Evolutionary conservation across 2,113 vertebrate species (phyloP), one percentile per base, ranked within the genome.

Genomic region (Eulacestoma nigropectus): DNA sequence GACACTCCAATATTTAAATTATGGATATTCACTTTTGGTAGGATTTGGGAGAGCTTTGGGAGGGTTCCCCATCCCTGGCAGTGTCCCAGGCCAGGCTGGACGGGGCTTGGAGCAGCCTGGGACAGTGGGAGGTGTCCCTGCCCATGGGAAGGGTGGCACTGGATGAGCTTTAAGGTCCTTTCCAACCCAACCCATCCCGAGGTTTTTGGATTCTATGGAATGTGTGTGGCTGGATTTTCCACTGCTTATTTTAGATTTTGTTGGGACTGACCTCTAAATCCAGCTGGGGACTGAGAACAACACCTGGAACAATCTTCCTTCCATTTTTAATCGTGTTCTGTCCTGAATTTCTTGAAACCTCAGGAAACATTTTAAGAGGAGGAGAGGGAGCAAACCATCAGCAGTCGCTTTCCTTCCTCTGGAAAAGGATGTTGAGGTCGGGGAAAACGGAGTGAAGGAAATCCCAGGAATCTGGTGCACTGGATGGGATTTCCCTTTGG

Each of bases 281-380:
- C 64, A 41, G 14, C n/a, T 15, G 42, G 19, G 37, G 42, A 17
- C 21, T 16, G 49, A 41, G 22, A 55, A 30, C 29, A 50, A 17
- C 12, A 26, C 60, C 50, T 33, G 77, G 37, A 64, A 41, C 8
- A 5, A 17, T 16, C 32, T 22, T 2, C 3, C 14, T 19, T 44
- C 27, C 2, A 2, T 50, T 64, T 57, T 65, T 9, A 41, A 2
- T 33, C n/a, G 17, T 0, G 0, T 10, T 57, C 15, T 35, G 35
- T 35, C 62, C 67, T 9, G 5, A 14, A 21, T 50, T 50, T 17
- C 56, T 50, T 19, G 41, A 49, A 39, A 44, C 21, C 5, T 19
- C 50, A 13, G 41, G 35, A n/a, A 22, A 13, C 4, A 13, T 12
- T 60, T 60, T 2, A 23, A 44, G 33, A 77, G 21, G 25, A 5